Percentiles rank a stretch among this genome's conserved stretches.
phyloP scores from a whole-genome alignment of 2,113 vertebrate species.

The Leptobrachium ailaonicum region DNA sequence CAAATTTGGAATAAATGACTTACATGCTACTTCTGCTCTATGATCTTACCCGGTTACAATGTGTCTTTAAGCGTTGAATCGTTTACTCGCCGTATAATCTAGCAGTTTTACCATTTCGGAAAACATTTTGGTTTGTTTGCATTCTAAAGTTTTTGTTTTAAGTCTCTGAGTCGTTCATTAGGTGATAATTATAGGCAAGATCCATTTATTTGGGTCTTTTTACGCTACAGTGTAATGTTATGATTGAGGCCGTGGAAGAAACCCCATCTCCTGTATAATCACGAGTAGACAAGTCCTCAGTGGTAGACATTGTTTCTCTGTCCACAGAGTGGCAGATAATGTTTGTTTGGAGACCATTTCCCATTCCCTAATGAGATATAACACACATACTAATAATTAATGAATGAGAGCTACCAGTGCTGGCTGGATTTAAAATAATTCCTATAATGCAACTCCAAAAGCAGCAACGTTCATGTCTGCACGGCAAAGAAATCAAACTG shows the following conservation, averaged over 20 bases:
- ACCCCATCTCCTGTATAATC: slow-evolving; percentile 26
- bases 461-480: not conserved
- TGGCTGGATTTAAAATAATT: slow-evolving; percentile 20
- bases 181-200: slow-evolving; percentile 47
- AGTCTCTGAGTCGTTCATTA: slow-evolving; percentile 9
- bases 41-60: not conserved
- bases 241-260: slow-evolving; percentile 38
- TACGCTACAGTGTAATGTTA: slow-evolving; percentile 44
- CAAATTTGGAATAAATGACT: no score
- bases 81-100: not conserved
- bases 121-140: slow-evolving; percentile 13
- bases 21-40: no score
- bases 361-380: slow-evolving; percentile 36
- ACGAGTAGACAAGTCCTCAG: slow-evolving; percentile 37
- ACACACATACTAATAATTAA: slow-evolving; percentile 36
- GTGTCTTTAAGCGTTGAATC: not conserved
- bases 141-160: slow-evolving; percentile 25
- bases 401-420: slow-evolving; percentile 24
- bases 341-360: slow-evolving; percentile 39
- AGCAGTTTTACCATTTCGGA: not conserved
- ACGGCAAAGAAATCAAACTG: not conserved
- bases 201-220: slow-evolving; percentile 25
- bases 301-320: slow-evolving; percentile 42
- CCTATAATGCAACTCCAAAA: not conserved
- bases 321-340: slow-evolving; percentile 38